phyloP scores from a whole-genome alignment of 2,888 invertebrate genomes.

The Hemicrepidius hirtus region DNA sequence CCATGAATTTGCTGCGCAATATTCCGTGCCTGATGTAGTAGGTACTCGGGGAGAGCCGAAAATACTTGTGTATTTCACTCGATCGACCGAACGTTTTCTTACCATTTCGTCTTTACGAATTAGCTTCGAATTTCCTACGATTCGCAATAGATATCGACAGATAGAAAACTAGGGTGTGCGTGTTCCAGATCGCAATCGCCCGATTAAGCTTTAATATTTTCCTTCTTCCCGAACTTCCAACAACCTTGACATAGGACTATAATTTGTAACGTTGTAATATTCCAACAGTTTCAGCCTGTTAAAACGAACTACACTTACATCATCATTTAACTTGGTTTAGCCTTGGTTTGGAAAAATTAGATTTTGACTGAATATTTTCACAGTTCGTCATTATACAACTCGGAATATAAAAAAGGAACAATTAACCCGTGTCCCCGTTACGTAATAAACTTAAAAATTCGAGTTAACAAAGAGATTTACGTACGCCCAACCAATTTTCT shows the following conservation, averaged over 20 bases:
- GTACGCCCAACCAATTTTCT: background rate
- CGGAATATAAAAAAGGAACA: background rate
- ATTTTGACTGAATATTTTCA: constrained; percentile 32
- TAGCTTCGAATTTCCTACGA: background rate
- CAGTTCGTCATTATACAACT: constrained; percentile 15
- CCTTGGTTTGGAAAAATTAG: constrained; percentile 42
- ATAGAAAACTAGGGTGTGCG: constrained; percentile 21
- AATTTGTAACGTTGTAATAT: constrained; percentile 23
- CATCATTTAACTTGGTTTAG: constrained; percentile 41
- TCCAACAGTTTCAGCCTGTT: background rate
- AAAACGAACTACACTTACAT: constrained; percentile 33
- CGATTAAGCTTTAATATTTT: constrained; percentile 20
- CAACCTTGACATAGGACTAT: constrained; percentile 24
- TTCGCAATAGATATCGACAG: constrained; percentile 15
- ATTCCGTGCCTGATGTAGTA: constrained; percentile 15
- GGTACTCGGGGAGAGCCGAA: background rate
- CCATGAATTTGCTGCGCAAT: constrained; percentile 40
- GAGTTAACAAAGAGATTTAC: background rate
- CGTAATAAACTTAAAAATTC: background rate
- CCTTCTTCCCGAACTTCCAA: background rate
- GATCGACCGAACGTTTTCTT: constrained; percentile 18
- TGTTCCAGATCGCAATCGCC: constrained; percentile 12
- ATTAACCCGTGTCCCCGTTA: background rate
- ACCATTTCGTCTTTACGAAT: constrained; percentile 18
- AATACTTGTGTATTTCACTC: constrained; percentile 15